Evolutionary conservation across 1,140 invertebrate species (phyloP).

Genomic region (Meloidogyne exigua): DNA sequence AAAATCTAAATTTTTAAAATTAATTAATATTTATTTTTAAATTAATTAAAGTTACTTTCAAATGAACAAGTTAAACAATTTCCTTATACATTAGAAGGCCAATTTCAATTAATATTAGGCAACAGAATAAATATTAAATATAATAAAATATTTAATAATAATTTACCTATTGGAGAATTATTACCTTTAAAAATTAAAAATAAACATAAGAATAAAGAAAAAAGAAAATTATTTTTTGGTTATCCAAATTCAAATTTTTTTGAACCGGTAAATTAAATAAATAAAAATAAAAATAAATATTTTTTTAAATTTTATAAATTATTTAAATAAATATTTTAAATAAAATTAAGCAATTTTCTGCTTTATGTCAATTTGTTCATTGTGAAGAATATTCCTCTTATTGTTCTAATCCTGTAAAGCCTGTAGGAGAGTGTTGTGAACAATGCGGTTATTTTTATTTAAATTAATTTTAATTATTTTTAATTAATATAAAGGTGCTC

Average conservation of each 20-base stretch:
- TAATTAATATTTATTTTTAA: neutral
- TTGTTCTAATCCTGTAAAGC: constrained; percentile 12
- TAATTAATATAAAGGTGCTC: neutral
- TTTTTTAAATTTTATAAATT: neutral
- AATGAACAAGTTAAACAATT: neutral
- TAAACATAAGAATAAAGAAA: no score
- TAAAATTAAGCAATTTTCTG: constrained; percentile 15
- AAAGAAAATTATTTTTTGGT: constrained; percentile 4
- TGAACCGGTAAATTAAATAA: constrained; percentile 2
- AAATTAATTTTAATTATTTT: neutral
- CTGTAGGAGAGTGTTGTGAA: constrained; percentile 10
- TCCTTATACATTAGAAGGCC: constrained; percentile 8
- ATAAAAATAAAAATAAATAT: no score
- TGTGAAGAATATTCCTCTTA: neutral
- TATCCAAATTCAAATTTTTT: constrained; percentile 18
- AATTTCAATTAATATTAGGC: constrained; percentile 8
- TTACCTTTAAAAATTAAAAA: neutral
- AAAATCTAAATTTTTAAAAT: no score
- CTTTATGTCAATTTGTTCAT: constrained; percentile 3
- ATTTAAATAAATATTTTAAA: neutral
- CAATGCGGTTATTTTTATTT: constrained; percentile 10
- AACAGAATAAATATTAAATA: neutral
- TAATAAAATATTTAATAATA: neutral
- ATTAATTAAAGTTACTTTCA: neutral
- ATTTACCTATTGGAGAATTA: constrained; percentile 3